A percentile compares a stretch with the other conserved stretches of the same genome.
Conservation (phyloP, 2,888 invertebrate species). For the Zygaena filipendulae region DNA sequence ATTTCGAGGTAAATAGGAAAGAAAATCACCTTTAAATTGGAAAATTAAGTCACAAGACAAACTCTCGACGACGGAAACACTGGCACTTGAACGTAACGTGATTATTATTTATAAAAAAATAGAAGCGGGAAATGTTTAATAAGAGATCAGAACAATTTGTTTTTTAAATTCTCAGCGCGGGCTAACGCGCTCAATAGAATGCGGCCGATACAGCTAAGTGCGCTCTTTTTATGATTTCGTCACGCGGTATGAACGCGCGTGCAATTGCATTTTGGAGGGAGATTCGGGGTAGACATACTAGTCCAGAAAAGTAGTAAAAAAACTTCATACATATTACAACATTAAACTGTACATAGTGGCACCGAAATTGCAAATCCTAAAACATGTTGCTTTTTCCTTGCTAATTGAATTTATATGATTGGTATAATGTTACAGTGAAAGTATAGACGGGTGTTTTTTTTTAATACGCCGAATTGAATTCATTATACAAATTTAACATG, state of each 20-base stretch:
- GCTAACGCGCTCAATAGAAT: constrained; percentile 38
- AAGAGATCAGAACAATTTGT: constrained; percentile 17
- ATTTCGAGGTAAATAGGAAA: constrained; percentile 13
- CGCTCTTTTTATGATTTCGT: constrained; percentile 61
- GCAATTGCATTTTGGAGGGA: constrained; percentile 30
- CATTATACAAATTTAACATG: too few species aligned
- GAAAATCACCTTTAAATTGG: constrained; percentile 54
- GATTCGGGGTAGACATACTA: constrained; percentile 21
- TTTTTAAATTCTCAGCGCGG: constrained; percentile 31
- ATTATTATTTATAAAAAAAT: constrained; percentile 29
- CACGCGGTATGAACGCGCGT: constrained; percentile 43
- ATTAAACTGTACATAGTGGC: too few species aligned
- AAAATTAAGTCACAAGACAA: constrained; percentile 62
- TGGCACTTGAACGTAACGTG: constrained; percentile 59
- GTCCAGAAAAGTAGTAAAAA: too few species aligned
- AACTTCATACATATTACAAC: too few species aligned
- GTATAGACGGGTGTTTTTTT: too few species aligned
- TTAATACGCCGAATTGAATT: too few species aligned
- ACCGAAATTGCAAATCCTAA: too few species aligned
- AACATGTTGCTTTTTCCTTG: too few species aligned
- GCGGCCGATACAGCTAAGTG: constrained; percentile 28
- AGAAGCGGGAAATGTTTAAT: constrained; percentile 17
- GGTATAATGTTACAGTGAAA: too few species aligned
- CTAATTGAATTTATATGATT: too few species aligned
- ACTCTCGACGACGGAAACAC: constrained; percentile 56